Evolutionary conservation across 2,113 vertebrate species (phyloP).

Genomic region (Channa maculata): DNA sequence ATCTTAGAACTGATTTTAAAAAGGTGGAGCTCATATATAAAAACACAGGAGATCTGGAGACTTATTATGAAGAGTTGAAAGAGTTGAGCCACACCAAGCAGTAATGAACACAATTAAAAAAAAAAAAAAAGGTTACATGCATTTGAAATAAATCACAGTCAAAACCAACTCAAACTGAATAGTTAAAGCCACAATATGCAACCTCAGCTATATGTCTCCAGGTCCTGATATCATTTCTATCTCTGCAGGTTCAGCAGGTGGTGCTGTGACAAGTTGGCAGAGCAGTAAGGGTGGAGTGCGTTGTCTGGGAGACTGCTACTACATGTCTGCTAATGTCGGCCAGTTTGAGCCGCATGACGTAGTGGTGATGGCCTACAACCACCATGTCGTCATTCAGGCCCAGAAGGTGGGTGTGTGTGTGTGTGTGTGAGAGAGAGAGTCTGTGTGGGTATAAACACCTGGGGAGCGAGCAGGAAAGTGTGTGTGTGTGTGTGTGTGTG

Average conservation of each 20-base stretch:
- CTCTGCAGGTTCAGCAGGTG: slow-evolving; percentile 57
- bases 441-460: background rate
- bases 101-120: no score
- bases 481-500: no score
- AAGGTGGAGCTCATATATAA: no score
- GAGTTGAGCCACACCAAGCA: no score
- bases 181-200: no score
- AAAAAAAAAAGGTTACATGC: no score
- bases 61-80: no score
- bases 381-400: slow-evolving; percentile 84
- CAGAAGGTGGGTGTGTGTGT: slow-evolving; percentile 82
- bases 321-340: slow-evolving; percentile 85
- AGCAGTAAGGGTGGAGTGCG: slow-evolving; percentile 74
- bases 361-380: slow-evolving; percentile 87
- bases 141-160: no score
- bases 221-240: background rate
- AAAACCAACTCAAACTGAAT: no score
- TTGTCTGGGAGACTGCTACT: slow-evolving; percentile 83
- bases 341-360: slow-evolving; percentile 89
- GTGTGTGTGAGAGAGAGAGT: background rate
- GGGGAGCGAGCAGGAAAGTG: no score
- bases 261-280: slow-evolving; percentile 58
- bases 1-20: no score
- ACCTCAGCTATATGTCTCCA: background rate
- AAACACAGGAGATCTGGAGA: no score